phyloP scores from a whole-genome alignment of 2,113 vertebrate genomes.

The Ivindomyrus marchei region DNA sequence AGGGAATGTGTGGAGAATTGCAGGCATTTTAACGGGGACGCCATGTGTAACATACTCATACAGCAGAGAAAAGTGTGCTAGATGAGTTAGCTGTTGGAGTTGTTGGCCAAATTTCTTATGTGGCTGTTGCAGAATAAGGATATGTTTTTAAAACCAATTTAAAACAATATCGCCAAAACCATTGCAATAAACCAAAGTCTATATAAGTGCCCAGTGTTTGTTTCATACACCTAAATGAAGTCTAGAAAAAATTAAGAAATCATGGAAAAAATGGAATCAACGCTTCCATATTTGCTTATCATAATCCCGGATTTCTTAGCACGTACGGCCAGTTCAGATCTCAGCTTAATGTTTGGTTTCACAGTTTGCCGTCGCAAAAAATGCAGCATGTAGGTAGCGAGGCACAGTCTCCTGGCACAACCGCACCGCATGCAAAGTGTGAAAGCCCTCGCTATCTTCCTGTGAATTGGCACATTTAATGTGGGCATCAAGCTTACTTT shows the following conservation, averaged over 20 bases:
- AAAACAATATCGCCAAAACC: background rate
- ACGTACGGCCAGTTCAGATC: too few relatives aligned
- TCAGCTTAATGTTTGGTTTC: background rate
- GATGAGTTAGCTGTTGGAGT: background rate
- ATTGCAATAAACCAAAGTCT: background rate
- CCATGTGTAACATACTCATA: background rate
- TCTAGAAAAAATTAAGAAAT: background rate
- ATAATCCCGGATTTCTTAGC: background rate
- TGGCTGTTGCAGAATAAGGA: background rate
- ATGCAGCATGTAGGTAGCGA: too few relatives aligned
- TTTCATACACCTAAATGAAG: background rate
- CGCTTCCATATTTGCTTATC: background rate
- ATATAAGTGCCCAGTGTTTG: background rate
- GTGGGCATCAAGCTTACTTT: background rate
- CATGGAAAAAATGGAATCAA: background rate
- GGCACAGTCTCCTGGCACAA: too few relatives aligned
- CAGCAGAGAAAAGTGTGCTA: background rate
- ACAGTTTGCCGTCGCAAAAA: too few relatives aligned
- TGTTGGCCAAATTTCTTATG: background rate
- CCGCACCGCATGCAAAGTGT: background rate
- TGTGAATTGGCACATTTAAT: background rate
- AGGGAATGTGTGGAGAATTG: background rate
- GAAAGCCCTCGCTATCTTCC: background rate
- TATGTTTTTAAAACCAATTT: background rate
- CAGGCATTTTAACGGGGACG: background rate